Evolutionary conservation across 37 sponge, comb jelly and placozoan genomes (phyloP).

Genomic region (Haliclona indistincta): DNA sequence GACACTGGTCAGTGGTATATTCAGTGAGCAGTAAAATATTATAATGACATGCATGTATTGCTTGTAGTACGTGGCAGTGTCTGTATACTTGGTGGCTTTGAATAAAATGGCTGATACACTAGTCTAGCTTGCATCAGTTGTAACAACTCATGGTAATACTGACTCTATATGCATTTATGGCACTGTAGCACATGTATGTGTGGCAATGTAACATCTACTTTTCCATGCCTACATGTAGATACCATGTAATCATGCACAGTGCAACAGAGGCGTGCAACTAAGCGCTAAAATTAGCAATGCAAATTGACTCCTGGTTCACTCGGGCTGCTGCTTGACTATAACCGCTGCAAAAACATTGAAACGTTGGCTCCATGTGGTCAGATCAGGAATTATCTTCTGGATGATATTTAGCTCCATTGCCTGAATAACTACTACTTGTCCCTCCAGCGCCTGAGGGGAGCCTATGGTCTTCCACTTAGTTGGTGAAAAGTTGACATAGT

Average conservation of each 20-base stretch:
- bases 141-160: no score
- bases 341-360: conserved; percentile 21
- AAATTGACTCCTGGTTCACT: background rate
- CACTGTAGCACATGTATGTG: conserved; percentile 12
- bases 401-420: conserved; percentile 17
- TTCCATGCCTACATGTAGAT: background rate
- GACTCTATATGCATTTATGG: no score
- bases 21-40: no score
- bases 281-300: background rate
- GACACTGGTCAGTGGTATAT: no score
- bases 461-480: conserved; percentile 21
- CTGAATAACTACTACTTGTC: no score
- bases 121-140: no score
- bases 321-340: conserved; percentile 2
- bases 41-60: no score
- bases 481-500: conserved; percentile 35
- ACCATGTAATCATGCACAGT: background rate
- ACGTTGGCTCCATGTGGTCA: conserved; percentile 55
- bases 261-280: background rate
- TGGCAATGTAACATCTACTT: background rate
- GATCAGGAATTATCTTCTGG: conserved; percentile 28
- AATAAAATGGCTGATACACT: no score
- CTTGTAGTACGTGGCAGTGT: no score
- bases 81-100: no score
- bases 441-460: conserved; percentile 6